phyloP scores from a whole-genome alignment of 2,113 vertebrate genomes.

The Dasyornis broadbenti region DNA sequence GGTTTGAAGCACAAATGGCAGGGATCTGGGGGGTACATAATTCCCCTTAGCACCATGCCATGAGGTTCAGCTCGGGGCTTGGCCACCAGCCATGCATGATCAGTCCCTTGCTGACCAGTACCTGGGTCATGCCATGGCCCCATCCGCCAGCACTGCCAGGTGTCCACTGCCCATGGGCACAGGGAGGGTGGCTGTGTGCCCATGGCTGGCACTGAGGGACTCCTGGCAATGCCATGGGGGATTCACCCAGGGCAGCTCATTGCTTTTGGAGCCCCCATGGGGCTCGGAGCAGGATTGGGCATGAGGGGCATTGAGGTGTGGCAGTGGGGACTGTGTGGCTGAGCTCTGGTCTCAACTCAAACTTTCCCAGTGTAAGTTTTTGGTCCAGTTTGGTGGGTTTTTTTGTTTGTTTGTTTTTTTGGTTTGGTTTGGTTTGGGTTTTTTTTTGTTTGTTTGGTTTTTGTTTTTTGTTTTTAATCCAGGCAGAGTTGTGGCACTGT shows the following conservation, averaged over 20 bases:
- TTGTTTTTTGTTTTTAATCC: not conserved
- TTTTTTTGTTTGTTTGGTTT: not conserved
- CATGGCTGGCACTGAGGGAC: rapidly evolving
- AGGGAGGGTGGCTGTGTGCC: not conserved
- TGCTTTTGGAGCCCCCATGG: not conserved
- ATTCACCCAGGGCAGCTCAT: not conserved
- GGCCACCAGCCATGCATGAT: not conserved
- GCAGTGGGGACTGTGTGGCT: rapidly evolving
- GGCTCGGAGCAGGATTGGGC: not conserved
- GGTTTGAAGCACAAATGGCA: not conserved
- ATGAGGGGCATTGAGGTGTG: rapidly evolving
- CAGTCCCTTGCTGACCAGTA: not conserved
- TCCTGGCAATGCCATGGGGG: rapidly evolving
- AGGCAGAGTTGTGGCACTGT: not conserved
- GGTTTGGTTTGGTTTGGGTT: too few species aligned
- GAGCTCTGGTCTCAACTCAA: not conserved
- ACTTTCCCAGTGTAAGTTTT: conserved; percentile 27
- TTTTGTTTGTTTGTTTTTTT: not conserved
- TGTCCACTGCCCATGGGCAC: not conserved
- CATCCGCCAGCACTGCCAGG: rapidly evolving
- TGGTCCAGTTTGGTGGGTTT: not conserved
- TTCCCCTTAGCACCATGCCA: not conserved
- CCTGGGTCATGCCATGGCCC: not conserved
- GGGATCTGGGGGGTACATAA: not conserved
- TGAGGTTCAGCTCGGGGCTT: rapidly evolving